phyloP scores from a whole-genome alignment of 2,888 invertebrate species.

The Megamerina dolium region DNA sequence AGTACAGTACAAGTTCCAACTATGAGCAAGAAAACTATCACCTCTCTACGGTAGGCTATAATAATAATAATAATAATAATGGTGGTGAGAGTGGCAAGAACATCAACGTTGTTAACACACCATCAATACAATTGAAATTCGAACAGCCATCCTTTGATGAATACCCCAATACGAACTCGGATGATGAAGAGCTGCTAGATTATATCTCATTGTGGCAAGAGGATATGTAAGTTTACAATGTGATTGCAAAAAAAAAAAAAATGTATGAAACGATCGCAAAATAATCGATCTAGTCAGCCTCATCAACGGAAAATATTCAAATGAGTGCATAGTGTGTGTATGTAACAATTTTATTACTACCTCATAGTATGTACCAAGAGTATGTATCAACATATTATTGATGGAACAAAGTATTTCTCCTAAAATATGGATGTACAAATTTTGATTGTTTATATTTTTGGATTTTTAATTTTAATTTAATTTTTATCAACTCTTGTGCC shows the following conservation, averaged over 20 bases:
- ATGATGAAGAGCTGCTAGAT: conserved; percentile 84
- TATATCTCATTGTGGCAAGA: conserved; percentile 47
- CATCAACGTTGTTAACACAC: neutral
- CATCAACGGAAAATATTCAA: neutral
- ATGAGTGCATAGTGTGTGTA: neutral
- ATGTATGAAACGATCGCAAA: no score
- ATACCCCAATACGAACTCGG: conserved; percentile 56
- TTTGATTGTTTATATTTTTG: conserved; percentile 23
- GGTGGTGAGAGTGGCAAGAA: no score
- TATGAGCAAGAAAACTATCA: conserved; percentile 16
- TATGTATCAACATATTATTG: no score
- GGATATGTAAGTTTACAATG: conserved; percentile 36
- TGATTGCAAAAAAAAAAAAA: no score
- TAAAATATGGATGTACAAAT: conserved; percentile 19
- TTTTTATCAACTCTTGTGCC: conserved; percentile 18
- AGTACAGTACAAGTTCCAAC: conserved; percentile 24
- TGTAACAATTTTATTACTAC: conserved; percentile 27
- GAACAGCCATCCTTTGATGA: conserved; percentile 59
- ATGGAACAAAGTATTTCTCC: no score
- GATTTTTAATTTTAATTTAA: conserved; percentile 21
- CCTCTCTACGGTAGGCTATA: neutral
- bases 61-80: neutral
- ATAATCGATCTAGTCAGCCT: neutral
- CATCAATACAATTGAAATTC: conserved; percentile 31
- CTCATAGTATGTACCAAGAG: conserved; percentile 28